A percentile compares a stretch with the other conserved stretches of the same genome.
Conservation (phyloP, 2,888 invertebrate species). For the Eupithecia centaureata region DNA sequence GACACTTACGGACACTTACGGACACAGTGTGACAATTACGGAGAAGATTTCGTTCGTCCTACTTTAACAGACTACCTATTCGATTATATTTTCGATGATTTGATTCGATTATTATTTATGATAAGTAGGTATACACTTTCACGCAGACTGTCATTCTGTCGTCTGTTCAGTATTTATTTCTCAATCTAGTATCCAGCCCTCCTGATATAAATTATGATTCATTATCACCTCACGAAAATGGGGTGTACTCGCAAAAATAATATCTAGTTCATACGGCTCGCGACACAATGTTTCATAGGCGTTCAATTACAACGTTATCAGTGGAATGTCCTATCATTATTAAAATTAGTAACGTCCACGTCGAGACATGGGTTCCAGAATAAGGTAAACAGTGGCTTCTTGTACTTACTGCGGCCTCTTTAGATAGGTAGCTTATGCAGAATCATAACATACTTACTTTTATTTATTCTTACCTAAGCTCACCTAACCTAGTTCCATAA, state of each 20-base stretch:
- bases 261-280: constrained; percentile 68
- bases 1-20: too few relatives aligned
- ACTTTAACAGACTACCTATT: too few relatives aligned
- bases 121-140: not conserved
- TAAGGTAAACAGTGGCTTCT: constrained; percentile 59
- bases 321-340: constrained; percentile 62
- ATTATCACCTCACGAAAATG: constrained; percentile 51
- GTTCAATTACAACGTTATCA: constrained; percentile 42
- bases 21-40: too few relatives aligned
- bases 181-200: too few relatives aligned
- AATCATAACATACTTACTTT: not conserved
- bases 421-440: not conserved
- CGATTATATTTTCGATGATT: not conserved
- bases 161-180: too few relatives aligned
- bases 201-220: not conserved
- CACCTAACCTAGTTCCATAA: not conserved
- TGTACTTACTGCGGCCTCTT: not conserved
- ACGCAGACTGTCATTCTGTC: not conserved
- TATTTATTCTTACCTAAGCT: not conserved
- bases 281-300: constrained; percentile 58
- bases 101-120: not conserved
- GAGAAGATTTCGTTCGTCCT: too few relatives aligned
- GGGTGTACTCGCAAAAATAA: constrained; percentile 40
- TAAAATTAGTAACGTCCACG: constrained; percentile 67
- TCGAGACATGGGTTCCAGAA: constrained; percentile 81